A percentile compares a stretch with the other conserved stretches of the same genome.
Conservation (phyloP, 30 jellyfish, hydroid and myxozoan species). For the Aurelia coerulea region DNA sequence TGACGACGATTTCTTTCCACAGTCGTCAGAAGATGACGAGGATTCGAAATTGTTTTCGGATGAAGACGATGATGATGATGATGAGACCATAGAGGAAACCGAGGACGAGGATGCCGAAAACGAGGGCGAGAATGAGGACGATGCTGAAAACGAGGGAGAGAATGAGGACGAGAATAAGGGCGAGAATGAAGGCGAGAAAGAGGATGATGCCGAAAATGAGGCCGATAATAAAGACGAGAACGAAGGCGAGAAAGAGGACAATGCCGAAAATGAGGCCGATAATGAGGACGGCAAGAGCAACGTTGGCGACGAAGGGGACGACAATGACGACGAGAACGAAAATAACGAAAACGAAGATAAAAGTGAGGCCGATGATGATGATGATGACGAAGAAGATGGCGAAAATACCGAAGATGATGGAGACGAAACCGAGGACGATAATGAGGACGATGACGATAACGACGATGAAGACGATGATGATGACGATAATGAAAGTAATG, state of each 20-base stretch:
- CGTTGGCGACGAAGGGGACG: background rate
- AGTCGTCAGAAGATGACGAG: slow-evolving; percentile 59
- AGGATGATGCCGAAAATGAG: slow-evolving; percentile 9
- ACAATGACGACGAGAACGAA: background rate
- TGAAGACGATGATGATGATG: slow-evolving; percentile 48
- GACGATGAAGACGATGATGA: slow-evolving; percentile 7
- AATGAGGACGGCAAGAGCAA: background rate
- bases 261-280: slow-evolving; percentile 1
- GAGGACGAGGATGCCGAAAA: slow-evolving; percentile 8
- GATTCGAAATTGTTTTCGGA: slow-evolving; percentile 39
- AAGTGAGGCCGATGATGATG: background rate
- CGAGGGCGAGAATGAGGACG: background rate
- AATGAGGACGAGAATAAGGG: background rate
- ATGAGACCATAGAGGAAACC: slow-evolving; percentile 16
- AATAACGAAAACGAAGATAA: background rate
- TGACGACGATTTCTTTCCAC: slow-evolving; percentile 57
- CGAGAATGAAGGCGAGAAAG: slow-evolving; percentile 56
- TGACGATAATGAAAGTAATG: slow-evolving; percentile 1
- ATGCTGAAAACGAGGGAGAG: background rate
- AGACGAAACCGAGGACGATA: background rate
- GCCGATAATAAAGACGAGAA: slow-evolving; percentile 11
- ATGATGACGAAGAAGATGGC: background rate
- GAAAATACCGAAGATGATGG: slow-evolving; percentile 3
- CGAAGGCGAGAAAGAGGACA: slow-evolving; percentile 48
- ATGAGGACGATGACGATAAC: background rate